Base-by-base conservation (phyloP, 2,797 vertebrate species). In the Thaleichthys pacificus region DNA sequence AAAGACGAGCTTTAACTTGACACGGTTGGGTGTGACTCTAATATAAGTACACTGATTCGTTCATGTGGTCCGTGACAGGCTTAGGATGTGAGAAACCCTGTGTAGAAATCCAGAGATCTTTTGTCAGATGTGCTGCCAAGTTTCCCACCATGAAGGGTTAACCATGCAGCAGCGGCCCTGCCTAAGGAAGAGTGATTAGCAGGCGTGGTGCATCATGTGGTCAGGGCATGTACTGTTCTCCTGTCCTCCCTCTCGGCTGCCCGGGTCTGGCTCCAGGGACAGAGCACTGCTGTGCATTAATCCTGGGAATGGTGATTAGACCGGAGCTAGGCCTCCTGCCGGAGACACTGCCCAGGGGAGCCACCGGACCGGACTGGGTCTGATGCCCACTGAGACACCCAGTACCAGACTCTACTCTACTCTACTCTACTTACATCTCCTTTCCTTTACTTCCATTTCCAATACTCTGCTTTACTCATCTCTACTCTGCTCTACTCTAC, bases 221-320 rank as follows among this genome's bases (percentile, higher is more conserved):
- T 69, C 30, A 58, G 28, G 19, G 28, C 12, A 58, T 69, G 67
- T 69, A 58, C 67, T 38, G 54, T 69, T 58, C 66, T 26, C 49
- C 8, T 42, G 38, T 42, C 38, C 38, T 42, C 11, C 38, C 8
- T 42, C 11, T 54, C 66, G 57, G 26, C 54, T 57, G 54, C 28
- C 54, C n/a, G 7, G 51, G 26, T 30, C 51, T 58, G 12, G n/a
- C 49, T 14, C 7, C 15, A 24, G 63, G 65, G 65, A 56, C 67
- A 3, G 30, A 58, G 54, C n/a, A 19, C 30, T 3, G 51, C 67
- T n/a, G 67, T 68, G 67, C 51, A 68, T 68, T 68, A 57, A 35
- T 58, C 54, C n/a, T 12, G 19, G 15, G 26, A 68, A 28, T 68
- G 28, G 66, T 35, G 17, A 68, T 68, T 68, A 68, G 51, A 28